Evolutionary conservation across 2,797 vertebrate genomes (phyloP), one percentile per base, ranked within the genome.

Genomic region (Liparis tanakae): DNA sequence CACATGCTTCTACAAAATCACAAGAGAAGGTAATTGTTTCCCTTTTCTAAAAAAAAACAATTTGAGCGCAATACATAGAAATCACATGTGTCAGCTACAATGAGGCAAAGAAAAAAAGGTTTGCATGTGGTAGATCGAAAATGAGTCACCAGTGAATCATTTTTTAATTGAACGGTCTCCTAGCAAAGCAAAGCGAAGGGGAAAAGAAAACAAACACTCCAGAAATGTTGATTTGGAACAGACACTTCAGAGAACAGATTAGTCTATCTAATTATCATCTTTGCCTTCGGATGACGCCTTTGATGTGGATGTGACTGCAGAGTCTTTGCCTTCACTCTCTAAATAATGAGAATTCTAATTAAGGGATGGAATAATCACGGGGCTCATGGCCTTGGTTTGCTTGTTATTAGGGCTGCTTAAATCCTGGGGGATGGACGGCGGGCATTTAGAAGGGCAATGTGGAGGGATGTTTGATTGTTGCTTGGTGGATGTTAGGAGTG

Each of bases 281-380:
- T 88, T 89, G 89, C 85, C 88, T 94, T 90, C 82, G 87, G 91
- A 91, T 92, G 92, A 90, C 72, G 91, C 89, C 91, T 94, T 94
- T 94, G 91, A 94, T 94, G 92, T 91, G 89, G 88, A 87, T 93
- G 90, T 90, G 89, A 93, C 93, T 93, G 91, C 88, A 63, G 88
- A 93, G 87, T 80, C 71, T 91, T 89, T 89, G 78, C 82, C 85
- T 83, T 82, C 85, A 89, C 89, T 93, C 85, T 83, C 85, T 89
- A 94, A 94, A 94, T 94, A 95, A 95, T 95, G 92, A 94, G 92
- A 93, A 94, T 93, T 94, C 89, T 94, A 95, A 95, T 95, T 95
- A 94, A 88, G 91, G 90, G 89, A 83, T 91, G 87, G 92, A 93
- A 93, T 94, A 93, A 94, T 93, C 89, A 81, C 72, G 66, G 87